A percentile compares a stretch with the other conserved stretches of the same genome.
Conservation (phyloP, 2,888 invertebrate species). For the Apamea sordens region DNA sequence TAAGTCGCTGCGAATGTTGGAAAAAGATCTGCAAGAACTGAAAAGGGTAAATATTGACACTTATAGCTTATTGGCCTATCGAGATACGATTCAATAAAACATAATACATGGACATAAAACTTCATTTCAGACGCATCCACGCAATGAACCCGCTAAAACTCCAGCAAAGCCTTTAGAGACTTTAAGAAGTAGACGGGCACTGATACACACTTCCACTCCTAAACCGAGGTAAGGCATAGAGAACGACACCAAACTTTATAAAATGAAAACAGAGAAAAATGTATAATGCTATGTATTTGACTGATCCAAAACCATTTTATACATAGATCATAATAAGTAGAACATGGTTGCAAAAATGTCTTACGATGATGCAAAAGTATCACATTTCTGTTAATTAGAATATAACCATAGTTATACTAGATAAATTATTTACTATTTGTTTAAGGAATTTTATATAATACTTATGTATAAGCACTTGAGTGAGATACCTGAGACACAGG, state of each 20-base stretch:
- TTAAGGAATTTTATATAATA: too few species aligned
- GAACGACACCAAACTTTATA: neutral
- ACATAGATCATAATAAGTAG: too few species aligned
- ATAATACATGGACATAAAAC: neutral
- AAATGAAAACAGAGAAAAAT: neutral
- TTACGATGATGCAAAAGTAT: too few species aligned
- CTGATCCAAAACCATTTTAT: slow-evolving; percentile 1
- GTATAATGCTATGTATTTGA: neutral
- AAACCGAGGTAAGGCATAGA: slow-evolving; percentile 77
- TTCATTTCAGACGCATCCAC: slow-evolving; percentile 80
- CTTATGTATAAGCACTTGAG: too few species aligned
- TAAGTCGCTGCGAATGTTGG: slow-evolving; percentile 87
- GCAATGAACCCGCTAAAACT: slow-evolving; percentile 75
- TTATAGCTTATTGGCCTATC: neutral
- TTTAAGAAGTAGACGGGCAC: slow-evolving; percentile 76
- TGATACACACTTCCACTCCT: slow-evolving; percentile 84
- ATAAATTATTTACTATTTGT: too few species aligned
- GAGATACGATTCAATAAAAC: neutral
- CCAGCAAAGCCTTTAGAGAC: slow-evolving; percentile 74
- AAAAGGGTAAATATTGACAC: slow-evolving; percentile 82
- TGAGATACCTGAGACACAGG: too few species aligned
- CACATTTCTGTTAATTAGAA: too few species aligned
- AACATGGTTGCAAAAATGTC: too few species aligned
- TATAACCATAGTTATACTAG: too few species aligned
- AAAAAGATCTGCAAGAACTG: slow-evolving; percentile 91